phyloP scores from a whole-genome alignment of 2,797 vertebrate genomes.

The Helarctos malayanus region DNA sequence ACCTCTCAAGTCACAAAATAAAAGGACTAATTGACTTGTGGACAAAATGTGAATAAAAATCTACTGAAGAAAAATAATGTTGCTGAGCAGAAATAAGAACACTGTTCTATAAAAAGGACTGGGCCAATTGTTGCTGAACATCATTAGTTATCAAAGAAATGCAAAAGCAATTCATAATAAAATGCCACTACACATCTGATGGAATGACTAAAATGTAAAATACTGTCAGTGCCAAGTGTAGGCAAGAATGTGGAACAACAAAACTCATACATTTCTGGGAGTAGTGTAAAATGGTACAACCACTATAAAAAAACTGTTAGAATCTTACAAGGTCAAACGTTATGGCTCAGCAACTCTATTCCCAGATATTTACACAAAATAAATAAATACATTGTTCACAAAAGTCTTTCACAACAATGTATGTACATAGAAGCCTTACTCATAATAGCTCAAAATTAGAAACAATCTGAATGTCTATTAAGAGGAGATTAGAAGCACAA shows the following conservation, averaged over 20 bases:
- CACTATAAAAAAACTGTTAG: neutral
- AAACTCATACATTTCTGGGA: neutral
- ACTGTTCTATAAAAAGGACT: neutral
- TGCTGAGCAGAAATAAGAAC: neutral
- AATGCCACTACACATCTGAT: neutral
- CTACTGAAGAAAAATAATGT: neutral
- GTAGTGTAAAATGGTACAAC: neutral
- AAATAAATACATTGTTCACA: slow-evolving; percentile 11
- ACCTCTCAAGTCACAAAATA: neutral
- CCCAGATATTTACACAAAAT: neutral
- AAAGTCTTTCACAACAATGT: neutral
- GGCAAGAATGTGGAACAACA: neutral
- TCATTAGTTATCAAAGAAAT: neutral
- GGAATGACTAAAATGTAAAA: neutral
- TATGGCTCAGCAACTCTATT: neutral
- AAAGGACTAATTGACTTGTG: neutral
- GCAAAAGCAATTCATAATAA: neutral
- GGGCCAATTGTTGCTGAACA: neutral
- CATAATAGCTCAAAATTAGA: neutral
- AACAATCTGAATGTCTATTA: neutral
- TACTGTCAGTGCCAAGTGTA: neutral
- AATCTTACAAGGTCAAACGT: neutral
- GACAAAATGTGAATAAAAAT: neutral
- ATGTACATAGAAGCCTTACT: neutral
- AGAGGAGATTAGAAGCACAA: neutral